Percentiles rank a stretch among this genome's conserved stretches.
phyloP scores from a whole-genome alignment of 2,888 invertebrate genomes.

The Scaptomyza tumidula region DNA sequence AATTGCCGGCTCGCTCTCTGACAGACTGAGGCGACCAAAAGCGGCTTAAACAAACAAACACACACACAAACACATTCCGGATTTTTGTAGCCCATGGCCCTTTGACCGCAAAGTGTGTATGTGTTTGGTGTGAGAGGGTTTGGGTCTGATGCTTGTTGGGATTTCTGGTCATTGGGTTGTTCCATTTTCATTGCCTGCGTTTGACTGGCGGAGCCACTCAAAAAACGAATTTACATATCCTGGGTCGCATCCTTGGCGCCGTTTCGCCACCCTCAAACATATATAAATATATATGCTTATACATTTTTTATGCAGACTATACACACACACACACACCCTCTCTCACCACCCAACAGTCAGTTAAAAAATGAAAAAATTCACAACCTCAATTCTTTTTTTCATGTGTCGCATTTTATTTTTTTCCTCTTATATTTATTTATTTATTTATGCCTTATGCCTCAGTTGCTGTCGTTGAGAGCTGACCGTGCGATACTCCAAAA shows the following conservation, averaged over 20 bases:
- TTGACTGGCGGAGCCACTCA: conserved; percentile 68
- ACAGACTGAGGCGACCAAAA: conserved; percentile 25
- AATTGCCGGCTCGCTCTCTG: conserved; percentile 34
- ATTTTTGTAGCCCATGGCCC: conserved; percentile 59
- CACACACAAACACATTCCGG: conserved; percentile 25
- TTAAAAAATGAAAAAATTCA: not conserved
- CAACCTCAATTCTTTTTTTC: conserved; percentile 28
- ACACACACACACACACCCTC: not conserved
- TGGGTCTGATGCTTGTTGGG: not conserved
- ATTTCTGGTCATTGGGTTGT: conserved; percentile 39
- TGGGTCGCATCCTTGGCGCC: conserved; percentile 52
- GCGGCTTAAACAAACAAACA: conserved; percentile 45
- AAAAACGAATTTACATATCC: conserved; percentile 79
- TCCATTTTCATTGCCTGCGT: conserved; percentile 61
- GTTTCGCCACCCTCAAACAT: conserved; percentile 45
- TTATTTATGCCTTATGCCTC: conserved; percentile 36
- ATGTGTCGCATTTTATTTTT: conserved; percentile 24
- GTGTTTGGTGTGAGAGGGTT: conserved; percentile 3
- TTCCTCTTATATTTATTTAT: conserved; percentile 15
- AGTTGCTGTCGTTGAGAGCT: conserved; percentile 23
- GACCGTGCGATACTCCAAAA: conserved; percentile 17
- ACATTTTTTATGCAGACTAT: conserved; percentile 60
- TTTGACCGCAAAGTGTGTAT: conserved; percentile 68
- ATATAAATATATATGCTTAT: conserved; percentile 48
- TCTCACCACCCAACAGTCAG: not conserved